Percentiles rank a stretch among this genome's conserved stretches.
Evolutionary conservation across 2,888 invertebrate species (phyloP).

Genomic region (Coecobrya sp.): DNA sequence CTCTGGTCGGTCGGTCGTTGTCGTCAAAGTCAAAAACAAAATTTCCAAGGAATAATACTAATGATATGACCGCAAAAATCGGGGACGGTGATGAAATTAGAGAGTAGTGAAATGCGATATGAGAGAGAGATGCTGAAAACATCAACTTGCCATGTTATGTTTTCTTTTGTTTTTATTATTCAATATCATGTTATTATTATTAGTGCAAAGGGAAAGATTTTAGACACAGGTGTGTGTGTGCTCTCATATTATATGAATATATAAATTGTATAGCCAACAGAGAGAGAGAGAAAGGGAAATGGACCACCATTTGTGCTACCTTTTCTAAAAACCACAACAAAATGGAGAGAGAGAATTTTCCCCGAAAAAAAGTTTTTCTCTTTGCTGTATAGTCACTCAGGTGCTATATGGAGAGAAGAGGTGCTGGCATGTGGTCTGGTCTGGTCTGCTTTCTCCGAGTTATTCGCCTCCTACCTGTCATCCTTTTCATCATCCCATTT

Average conservation of each 20-base stretch:
- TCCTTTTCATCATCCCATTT: neutral
- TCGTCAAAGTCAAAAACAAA: conserved; percentile 27
- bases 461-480: neutral
- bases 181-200: conserved; percentile 35
- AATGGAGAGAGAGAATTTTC: conserved; percentile 25
- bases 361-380: conserved; percentile 9
- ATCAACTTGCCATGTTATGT: neutral
- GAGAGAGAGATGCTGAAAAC: neutral
- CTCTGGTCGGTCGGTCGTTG: neutral
- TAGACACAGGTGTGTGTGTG: conserved; percentile 20
- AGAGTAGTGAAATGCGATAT: conserved; percentile 42
- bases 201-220: neutral
- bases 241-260: too few relatives aligned
- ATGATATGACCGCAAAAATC: conserved; percentile 48
- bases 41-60: conserved; percentile 34
- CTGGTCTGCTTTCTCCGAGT: neutral
- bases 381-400: neutral
- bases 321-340: conserved; percentile 19
- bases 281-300: conserved; percentile 11
- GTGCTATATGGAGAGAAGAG: neutral
- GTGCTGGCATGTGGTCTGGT: conserved; percentile 60
- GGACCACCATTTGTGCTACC: conserved; percentile 19
- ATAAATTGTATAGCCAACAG: neutral
- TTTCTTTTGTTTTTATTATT: conserved; percentile 53
- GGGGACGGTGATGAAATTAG: neutral